A percentile compares a stretch with the other conserved stretches of the same genome.
phyloP scores from a whole-genome alignment of 1,140 invertebrate genomes.

The Mya arenaria region DNA sequence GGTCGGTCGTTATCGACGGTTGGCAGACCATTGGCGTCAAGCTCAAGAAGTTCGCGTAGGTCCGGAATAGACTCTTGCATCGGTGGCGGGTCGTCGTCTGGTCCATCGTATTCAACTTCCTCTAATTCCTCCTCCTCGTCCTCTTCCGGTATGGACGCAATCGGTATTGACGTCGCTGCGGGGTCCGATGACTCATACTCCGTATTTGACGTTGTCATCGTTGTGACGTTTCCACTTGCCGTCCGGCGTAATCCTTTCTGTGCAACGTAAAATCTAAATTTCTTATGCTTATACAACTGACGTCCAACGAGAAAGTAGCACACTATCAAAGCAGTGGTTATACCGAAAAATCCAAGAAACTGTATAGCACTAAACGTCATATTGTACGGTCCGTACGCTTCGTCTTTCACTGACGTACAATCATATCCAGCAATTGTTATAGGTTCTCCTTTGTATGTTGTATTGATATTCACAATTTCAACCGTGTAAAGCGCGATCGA shows the following conservation, averaged over 20 bases:
- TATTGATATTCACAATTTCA: constrained; percentile 15
- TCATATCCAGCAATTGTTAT: constrained; percentile 31
- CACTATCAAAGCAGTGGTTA: constrained; percentile 34
- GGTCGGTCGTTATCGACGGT: constrained; percentile 41
- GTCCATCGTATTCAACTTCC: constrained; percentile 47
- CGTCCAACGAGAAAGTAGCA: constrained; percentile 52
- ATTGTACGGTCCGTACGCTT: constrained; percentile 1
- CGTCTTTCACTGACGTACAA: constrained; percentile 38
- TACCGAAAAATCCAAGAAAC: constrained; percentile 38
- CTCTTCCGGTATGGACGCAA: constrained; percentile 40
- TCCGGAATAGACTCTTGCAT: constrained; percentile 50
- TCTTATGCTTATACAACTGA: constrained; percentile 50
- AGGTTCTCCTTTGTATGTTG: constrained; percentile 6
- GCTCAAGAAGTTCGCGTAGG: constrained; percentile 33
- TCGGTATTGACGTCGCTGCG: constrained; percentile 26
- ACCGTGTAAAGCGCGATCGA: constrained; percentile 45
- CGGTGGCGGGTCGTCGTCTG: constrained; percentile 28
- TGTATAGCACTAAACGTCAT: constrained; percentile 43
- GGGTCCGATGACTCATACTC: constrained; percentile 37
- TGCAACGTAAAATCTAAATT: constrained; percentile 50
- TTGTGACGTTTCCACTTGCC: constrained; percentile 32
- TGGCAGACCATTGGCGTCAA: constrained; percentile 27
- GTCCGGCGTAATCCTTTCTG: constrained; percentile 43
- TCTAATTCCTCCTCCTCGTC: constrained; percentile 43
- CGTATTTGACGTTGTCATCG: constrained; percentile 32